phyloP scores from a whole-genome alignment of 1,140 invertebrate genomes.

The Saccostrea cuccullata region DNA sequence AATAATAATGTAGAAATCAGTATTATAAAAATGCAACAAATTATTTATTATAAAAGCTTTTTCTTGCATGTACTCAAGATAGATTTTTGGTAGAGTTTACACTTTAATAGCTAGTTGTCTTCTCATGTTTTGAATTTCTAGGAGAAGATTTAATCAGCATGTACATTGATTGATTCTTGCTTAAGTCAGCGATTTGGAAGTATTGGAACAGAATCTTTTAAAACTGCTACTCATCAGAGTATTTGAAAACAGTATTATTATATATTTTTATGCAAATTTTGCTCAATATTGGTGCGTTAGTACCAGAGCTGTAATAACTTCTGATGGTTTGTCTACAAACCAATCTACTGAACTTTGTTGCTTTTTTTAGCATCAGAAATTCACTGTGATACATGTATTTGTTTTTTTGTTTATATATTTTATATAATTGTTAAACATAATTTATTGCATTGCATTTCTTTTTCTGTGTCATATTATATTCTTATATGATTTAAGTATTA shows the following conservation, averaged over 20 bases:
- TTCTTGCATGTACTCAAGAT: slow-evolving; percentile 3
- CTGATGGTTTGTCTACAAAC: not conserved
- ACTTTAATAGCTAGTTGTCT: not conserved
- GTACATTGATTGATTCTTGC: not conserved
- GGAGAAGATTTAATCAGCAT: not conserved
- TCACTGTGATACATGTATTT: slow-evolving; percentile 9
- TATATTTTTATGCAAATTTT: slow-evolving; percentile 28
- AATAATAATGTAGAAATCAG: slow-evolving; percentile 20
- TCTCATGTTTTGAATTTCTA: slow-evolving; percentile 16
- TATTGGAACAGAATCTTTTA: not conserved
- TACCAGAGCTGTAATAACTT: not conserved
- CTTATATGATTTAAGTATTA: not conserved
- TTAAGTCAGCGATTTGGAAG: not conserved
- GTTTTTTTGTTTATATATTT: slow-evolving; percentile 20
- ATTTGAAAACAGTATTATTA: slow-evolving; percentile 25
- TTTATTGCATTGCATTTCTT: slow-evolving; percentile 8
- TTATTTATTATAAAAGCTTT: not conserved
- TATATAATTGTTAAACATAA: not conserved
- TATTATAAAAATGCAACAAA: slow-evolving; percentile 8
- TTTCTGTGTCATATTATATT: not conserved
- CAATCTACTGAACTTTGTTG: not conserved
- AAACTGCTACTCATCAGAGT: not conserved
- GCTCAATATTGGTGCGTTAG: not conserved
- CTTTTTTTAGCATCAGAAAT: not conserved
- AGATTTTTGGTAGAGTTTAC: slow-evolving; percentile 4